Evolutionary conservation across 2,888 invertebrate genomes (phyloP), one percentile per base, ranked within the genome.

Genomic region (Ophion slaviceki): DNA sequence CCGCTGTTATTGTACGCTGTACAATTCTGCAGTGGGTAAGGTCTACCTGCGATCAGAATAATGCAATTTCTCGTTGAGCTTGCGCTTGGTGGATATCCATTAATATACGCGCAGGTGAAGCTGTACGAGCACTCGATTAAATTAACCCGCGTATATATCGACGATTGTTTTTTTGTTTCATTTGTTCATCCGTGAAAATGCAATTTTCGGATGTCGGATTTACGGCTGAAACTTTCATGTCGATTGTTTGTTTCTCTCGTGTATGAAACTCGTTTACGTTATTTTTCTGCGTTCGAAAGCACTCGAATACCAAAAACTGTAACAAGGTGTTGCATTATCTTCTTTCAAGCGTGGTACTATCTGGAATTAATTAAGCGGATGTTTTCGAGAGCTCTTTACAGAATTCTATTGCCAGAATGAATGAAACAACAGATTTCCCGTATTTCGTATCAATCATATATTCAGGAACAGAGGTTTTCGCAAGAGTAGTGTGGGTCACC

Each of bases 21-120:
- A 94, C 98, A 98, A 94, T 98, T 98, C 91, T 97, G 96, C 80
- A 98, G 95, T 80, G 97, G 97, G 93, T 97, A 97, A 17, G 98
- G 98, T 82, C 97, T 97, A 92, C 98, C 98, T 98, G 95, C 66
- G 93, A 92, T 88, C 84, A 90, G 88, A 32, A 62, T 53, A 86
- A 67, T 75, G 82, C 40, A 40, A 40, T 82, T 59, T 45, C 59
- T 74, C 45, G 36, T 71, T 61, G 61, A 7, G 24, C n/a, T 59
- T 74, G 61, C 40, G 59, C 32, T 47, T 59, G 57, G 32, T 32
- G 32, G n/a, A 72, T 57, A 59, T 32, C 36, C 36, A 57, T 10
- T 10, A 71, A n/a, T 71, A 71, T 53, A 53, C 32, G 36, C n/a
- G 53, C 14, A 74, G n/a, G 20, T 11, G 32, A 59, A 53, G 57